Base-by-base conservation (phyloP, 2,797 vertebrate genomes). In the Cephalopachus bancanus region DNA sequence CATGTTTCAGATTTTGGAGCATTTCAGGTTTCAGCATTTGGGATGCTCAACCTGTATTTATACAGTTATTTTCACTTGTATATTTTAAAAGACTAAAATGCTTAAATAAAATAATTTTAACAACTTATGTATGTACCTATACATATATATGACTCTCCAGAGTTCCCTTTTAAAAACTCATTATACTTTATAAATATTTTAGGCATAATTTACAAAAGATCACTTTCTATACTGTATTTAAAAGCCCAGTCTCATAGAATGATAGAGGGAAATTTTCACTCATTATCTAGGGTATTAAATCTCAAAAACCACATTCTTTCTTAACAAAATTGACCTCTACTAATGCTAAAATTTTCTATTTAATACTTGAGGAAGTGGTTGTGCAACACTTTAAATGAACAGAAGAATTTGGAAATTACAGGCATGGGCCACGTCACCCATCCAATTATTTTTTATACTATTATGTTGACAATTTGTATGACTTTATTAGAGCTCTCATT, bases 331-430 rank as follows among this genome's bases (percentile, higher is more conserved):
- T 96, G 81, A 89, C 85, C 74, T 91, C 93, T 89, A 64, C 0
- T 72, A 65, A 74, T 79, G 64, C 95, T 94, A 90, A 83, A 89
- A 92, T 30, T 2, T 89, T 83, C 26, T 60, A 16, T 53, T 95
- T 95, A 94, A 80, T 92, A 90, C 22, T 84, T 96, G 83, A 69
- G 84, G 53, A 95, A 89, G 95, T 88, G 88, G 17, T 80, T 93
- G 64, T 81, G 67, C 30, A 86, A 87, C 90, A 22, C 20, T 93
- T 96, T 83, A 95, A 95, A 91, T 91, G 51, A 93, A 75, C 91
- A 78, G 59, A 95, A 95, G 51, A 94, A 49, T 85, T 89, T 71
- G 24, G 62, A 28, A 88, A 75, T 20, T 83, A 44, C 44, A 44
- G 44, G 44, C 44, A 44, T 44, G 44, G 44, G 44, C 44, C 44